A percentile compares a stretch with the other conserved stretches of the same genome.
phyloP scores from a whole-genome alignment of 2,888 invertebrate species.

The Dysmachus trigonus region DNA sequence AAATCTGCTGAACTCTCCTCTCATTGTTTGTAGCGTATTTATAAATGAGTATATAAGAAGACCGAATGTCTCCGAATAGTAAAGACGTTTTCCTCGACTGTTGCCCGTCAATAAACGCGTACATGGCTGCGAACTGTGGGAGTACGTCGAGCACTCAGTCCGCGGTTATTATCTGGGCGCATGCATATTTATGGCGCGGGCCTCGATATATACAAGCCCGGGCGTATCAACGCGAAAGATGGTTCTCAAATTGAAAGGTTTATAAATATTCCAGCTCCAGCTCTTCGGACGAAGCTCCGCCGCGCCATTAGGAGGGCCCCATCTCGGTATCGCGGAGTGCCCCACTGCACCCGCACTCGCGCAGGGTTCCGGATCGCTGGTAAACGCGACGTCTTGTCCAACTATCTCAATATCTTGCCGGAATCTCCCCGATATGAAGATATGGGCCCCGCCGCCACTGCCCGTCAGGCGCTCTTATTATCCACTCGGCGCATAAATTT shows the following conservation, averaged over 20 bases:
- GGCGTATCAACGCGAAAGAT: constrained; percentile 44
- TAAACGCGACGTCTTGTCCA: constrained; percentile 2
- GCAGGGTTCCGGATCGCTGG: neutral
- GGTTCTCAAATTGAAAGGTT: constrained; percentile 49
- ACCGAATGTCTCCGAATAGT: neutral
- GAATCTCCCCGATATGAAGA: constrained; percentile 36
- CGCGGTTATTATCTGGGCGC: constrained; percentile 27
- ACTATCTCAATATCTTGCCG: constrained; percentile 35
- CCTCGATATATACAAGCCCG: constrained; percentile 17
- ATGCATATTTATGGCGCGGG: constrained; percentile 33
- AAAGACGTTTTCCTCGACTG: neutral
- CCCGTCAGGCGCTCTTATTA: constrained; percentile 24
- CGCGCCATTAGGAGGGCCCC: constrained; percentile 7
- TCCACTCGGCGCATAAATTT: constrained; percentile 46
- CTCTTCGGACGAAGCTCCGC: neutral
- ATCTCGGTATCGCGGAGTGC: neutral
- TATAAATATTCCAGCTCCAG: constrained; percentile 47
- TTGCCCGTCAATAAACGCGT: neutral
- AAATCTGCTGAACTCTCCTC: neutral
- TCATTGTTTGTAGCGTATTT: neutral
- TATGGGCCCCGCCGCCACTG: neutral
- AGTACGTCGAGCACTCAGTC: neutral
- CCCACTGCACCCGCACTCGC: constrained; percentile 32
- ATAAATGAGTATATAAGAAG: neutral
- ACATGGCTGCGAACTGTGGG: constrained; percentile 2